Conservation (phyloP, 2,113 vertebrate species). For the Podarcis cretensis region DNA sequence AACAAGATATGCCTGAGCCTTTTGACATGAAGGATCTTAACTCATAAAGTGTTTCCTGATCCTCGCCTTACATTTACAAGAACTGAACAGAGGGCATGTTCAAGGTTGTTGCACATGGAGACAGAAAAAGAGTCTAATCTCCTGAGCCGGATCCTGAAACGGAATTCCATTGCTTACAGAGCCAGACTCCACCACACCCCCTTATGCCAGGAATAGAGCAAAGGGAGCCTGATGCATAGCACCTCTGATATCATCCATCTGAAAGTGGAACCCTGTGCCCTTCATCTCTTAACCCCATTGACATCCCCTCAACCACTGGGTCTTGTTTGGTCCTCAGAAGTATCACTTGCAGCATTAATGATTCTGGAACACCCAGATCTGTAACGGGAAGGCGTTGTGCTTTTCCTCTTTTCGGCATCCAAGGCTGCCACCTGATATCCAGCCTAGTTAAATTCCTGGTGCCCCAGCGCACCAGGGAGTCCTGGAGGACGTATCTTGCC, state of each 20-base stretch:
- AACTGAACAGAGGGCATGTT: not conserved
- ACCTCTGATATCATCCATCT: not conserved
- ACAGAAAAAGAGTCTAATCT: not conserved
- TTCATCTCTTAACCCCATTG: not conserved
- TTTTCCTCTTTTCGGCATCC: not conserved
- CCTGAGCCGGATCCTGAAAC: constrained; percentile 1
- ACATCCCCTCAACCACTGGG: not conserved
- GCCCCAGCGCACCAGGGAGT: not conserved
- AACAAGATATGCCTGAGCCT: not conserved
- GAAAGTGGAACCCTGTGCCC: not conserved
- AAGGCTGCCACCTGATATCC: not conserved
- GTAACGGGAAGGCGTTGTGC: not conserved
- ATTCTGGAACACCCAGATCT: not conserved
- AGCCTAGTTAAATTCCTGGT: not conserved
- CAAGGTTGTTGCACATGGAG: not conserved
- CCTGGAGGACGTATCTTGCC: not conserved
- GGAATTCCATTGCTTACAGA: not conserved
- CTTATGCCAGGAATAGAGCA: not conserved
- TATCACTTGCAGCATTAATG: not conserved
- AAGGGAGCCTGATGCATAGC: not conserved
- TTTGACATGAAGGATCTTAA: not conserved
- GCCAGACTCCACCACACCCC: not conserved
- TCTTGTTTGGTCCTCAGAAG: not conserved
- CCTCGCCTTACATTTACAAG: not conserved
- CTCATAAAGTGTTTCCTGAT: not conserved